Percentiles rank a stretch among this genome's conserved stretches.
Conservation (phyloP, 2,113 vertebrate species). For the Gracilinanus agilis region DNA sequence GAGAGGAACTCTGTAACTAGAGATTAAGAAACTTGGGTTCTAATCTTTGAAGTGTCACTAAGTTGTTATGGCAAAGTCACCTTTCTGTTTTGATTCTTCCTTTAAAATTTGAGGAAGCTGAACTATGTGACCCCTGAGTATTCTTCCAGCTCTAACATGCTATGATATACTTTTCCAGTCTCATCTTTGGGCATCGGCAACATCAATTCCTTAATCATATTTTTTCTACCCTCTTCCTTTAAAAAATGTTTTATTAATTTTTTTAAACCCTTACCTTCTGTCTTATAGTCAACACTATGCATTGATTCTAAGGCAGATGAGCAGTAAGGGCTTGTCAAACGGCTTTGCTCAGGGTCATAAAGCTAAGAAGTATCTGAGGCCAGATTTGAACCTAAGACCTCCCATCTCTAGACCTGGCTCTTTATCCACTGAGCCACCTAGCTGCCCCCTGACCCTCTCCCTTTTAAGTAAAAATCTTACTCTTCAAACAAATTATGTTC, state of each 20-base stretch:
- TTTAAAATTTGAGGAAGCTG: neutral
- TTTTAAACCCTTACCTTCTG: too few relatives aligned
- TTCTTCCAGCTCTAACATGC: neutral
- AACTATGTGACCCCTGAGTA: neutral
- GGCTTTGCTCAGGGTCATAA: too few relatives aligned
- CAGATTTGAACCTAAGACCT: too few relatives aligned
- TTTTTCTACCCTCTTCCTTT: neutral
- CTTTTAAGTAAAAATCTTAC: neutral
- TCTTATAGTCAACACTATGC: too few relatives aligned
- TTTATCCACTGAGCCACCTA: too few relatives aligned
- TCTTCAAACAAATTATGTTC: neutral
- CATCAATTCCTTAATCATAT: neutral
- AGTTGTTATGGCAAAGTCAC: neutral
- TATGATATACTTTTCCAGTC: neutral
- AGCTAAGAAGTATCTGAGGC: too few relatives aligned
- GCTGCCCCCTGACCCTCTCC: neutral
- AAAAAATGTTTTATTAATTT: too few relatives aligned
- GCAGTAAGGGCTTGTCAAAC: too few relatives aligned
- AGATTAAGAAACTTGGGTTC: neutral
- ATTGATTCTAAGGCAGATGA: too few relatives aligned
- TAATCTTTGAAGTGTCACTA: neutral
- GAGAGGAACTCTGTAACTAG: neutral
- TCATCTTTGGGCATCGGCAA: constrained; percentile 2
- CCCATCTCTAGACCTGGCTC: too few relatives aligned
- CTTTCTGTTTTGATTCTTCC: neutral